Evolutionary conservation across 2,888 invertebrate genomes (phyloP), one percentile per base, ranked within the genome.

Genomic region (Agrochola lychnidis): DNA sequence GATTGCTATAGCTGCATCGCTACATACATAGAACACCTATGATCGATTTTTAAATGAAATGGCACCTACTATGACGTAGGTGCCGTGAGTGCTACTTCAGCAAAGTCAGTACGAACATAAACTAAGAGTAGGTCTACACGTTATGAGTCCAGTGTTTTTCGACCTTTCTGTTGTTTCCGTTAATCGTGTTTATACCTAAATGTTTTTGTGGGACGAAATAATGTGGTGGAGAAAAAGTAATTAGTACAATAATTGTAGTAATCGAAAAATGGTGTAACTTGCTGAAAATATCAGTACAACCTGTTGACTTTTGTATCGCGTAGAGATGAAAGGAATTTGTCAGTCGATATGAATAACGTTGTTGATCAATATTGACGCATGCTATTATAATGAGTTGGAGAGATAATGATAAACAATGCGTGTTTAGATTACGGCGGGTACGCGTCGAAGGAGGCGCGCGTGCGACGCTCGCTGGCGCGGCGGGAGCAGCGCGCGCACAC

Each of bases 401-500:
- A 72, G 70, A 75, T 62, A 79, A 62, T 76, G 68, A 74, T 84
- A 78, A 78, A 71, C 70, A 79, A 76, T 81, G 64, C 79, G 53
- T 79, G 85, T 86, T 73, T 90, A 96, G 96, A 96, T 88, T 96
- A 96, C 88, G 95, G 96, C 85, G 94, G 93, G 71, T 96, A 96
- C 90, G 95, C 95, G 86, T 89, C 95, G 78, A 96, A 96, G 86
- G 96, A 96, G 84, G 90, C 94, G 81, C 95, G 96, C 81, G 92
- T 94, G 83, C 94, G 96, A 51, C 94, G 96, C 42, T 89, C 94
- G 45, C 82, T 94, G 74, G 92, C 95, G 56, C 93, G 96, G 64
- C 90, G 96, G 67, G 96, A 96, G 82, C 94, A 94, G 88, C 94
- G 96, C 67, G 90, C 94, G 63, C 94, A 93, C 57, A 91, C 93